Evolutionary conservation across 2,797 vertebrate genomes (phyloP), one percentile per base, ranked within the genome.

Genomic region (Hipposideros larvatus): DNA sequence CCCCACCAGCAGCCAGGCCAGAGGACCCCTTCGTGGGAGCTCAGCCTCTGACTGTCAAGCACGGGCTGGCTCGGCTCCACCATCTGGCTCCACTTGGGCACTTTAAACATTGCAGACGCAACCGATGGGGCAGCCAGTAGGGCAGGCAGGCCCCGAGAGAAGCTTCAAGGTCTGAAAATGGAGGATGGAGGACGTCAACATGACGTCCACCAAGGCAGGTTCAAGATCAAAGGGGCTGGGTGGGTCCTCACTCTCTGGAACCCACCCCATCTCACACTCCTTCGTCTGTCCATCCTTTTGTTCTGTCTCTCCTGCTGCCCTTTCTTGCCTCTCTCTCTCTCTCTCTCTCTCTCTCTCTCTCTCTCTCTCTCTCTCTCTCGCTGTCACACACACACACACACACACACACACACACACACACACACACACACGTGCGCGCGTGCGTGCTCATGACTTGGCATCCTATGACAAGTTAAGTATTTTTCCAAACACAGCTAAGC

Each of bases 11-110:
- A 78, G 31, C 73, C 75, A 11, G 75, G 26, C 73, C 34, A 28
- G 97, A 95, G 97, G 98, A 96, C 95, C 94, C 96, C 96, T 98
- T 97, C 97, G 96, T 98, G 71, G 2, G 11, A 59, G 95, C 98
- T 98, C 96, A 95, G 97, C 97, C 97, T 98, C 98, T 98, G 98
- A 96, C 97, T 98, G 97, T 98, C 98, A 98, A 97, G 92, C 65
- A 13, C 89, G 68, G 59, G 85, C 96, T 98, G 97, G 97, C 98
- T 97, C 89, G 0, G 10, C 84, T 95, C 98, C 98, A 97, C 89
- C 94, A 75, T 95, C 98, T 98, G 98, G 97, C 98, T 98, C 83
- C 91, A 93, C 95, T 93, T 98, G 95, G 97, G 95, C 98, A 63
- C 97, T 97, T 97, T 91, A 94, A 97, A 96, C 97, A 34, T 95